phyloP scores from a whole-genome alignment of 2,797 vertebrate genomes.

The Bovichtus diacanthus region DNA sequence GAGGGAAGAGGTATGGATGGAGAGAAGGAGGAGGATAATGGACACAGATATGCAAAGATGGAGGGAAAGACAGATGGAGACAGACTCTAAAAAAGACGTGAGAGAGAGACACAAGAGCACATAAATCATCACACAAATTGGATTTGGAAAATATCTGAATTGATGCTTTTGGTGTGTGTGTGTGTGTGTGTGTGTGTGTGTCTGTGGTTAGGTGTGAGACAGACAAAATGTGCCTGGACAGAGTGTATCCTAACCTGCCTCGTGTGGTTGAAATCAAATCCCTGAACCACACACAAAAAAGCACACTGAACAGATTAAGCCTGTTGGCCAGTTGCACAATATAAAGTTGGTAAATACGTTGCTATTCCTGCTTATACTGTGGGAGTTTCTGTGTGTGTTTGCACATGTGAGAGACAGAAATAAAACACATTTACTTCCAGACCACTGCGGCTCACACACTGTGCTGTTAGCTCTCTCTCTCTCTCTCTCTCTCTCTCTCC shows the following conservation, averaged over 20 bases:
- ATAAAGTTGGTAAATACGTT: constrained; percentile 47
- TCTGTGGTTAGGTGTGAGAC: constrained; percentile 35
- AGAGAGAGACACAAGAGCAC: constrained; percentile 40
- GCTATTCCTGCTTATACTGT: constrained; percentile 25
- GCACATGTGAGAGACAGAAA: constrained; percentile 14
- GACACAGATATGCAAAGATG: constrained; percentile 65
- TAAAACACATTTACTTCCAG: constrained; percentile 50
- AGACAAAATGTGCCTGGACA: constrained; percentile 26
- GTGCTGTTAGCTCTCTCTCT: constrained; percentile 21
- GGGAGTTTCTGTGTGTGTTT: constrained; percentile 14
- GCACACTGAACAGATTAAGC: constrained; percentile 33
- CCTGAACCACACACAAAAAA: constrained; percentile 36
- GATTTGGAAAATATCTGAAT: constrained; percentile 46
- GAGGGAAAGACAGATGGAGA: constrained; percentile 48
- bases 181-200: constrained; percentile 11
- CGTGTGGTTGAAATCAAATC: constrained; percentile 37
- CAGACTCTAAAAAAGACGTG: constrained; percentile 6
- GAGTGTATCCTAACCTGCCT: constrained; percentile 41
- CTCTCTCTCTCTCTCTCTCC: constrained; percentile 2
- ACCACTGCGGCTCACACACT: constrained; percentile 51
- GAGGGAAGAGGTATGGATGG: constrained; percentile 75
- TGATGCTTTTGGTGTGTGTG: constrained; percentile 5
- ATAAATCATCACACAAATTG: constrained; percentile 24
- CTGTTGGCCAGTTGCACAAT: constrained; percentile 18
- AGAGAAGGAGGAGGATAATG: constrained; percentile 68